Percentiles rank a stretch among this genome's conserved stretches.
Conservation (phyloP, 2,797 vertebrate genomes). For the Brachyrhaphis roseni region DNA sequence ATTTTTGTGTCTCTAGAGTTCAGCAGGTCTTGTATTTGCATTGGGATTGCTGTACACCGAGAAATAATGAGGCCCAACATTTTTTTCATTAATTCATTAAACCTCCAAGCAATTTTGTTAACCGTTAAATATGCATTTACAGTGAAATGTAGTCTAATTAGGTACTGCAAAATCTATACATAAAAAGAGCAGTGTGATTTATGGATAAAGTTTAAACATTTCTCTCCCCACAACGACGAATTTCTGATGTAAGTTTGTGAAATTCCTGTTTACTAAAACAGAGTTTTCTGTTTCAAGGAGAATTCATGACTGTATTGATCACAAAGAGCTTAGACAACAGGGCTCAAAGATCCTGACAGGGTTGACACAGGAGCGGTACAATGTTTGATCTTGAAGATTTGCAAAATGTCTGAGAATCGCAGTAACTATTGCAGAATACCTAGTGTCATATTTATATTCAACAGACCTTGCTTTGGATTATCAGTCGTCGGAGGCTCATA, state of each 20-base stretch:
- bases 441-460: conserved; percentile 26
- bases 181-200: conserved; percentile 37
- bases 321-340: conserved; percentile 55
- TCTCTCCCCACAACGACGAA: conserved; percentile 32
- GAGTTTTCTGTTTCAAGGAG: conserved; percentile 63
- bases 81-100: conserved; percentile 57
- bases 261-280: conserved; percentile 55
- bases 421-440: conserved; percentile 29
- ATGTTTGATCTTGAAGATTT: conserved; percentile 56
- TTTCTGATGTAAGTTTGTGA: conserved; percentile 68
- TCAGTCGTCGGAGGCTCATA: conserved; percentile 11
- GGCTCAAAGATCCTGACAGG: conserved; percentile 42
- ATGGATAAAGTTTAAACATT: conserved; percentile 25
- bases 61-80: conserved; percentile 48
- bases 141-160: conserved; percentile 41
- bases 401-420: conserved; percentile 39
- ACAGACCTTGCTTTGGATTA: conserved; percentile 15
- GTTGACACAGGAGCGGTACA: conserved; percentile 48
- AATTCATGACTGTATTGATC: conserved; percentile 64
- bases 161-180: conserved; percentile 41
- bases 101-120: conserved; percentile 43
- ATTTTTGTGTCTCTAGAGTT: conserved; percentile 32
- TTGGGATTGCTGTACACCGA: conserved; percentile 32
- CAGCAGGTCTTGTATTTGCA: conserved; percentile 4
- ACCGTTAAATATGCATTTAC: conserved; percentile 48